Percentiles rank a stretch among this genome's conserved stretches.
Evolutionary conservation across 35 echinoderm and acorn worm species (phyloP).

Genomic region (Heliocidaris tuberculata): DNA sequence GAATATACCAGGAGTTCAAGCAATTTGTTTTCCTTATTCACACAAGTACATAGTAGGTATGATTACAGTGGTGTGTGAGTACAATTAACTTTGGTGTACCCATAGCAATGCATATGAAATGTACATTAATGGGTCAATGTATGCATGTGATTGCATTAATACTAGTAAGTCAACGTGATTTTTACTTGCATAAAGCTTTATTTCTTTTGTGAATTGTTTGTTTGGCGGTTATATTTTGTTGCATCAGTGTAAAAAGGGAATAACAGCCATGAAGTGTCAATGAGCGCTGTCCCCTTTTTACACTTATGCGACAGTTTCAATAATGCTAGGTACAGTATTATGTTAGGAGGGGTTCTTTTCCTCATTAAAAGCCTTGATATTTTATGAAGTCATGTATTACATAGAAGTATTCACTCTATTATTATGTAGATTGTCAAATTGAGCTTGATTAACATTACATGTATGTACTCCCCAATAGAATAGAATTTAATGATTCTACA

Average conservation of each 20-base stretch:
- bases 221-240: background rate
- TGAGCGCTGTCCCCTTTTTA: too few relatives aligned
- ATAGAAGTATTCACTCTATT: background rate
- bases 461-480: too few relatives aligned
- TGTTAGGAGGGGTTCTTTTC: background rate
- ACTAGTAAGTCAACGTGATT: background rate
- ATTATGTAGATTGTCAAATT: too few relatives aligned
- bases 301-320: background rate
- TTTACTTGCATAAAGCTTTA: background rate
- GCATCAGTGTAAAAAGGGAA: too few relatives aligned
- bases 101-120: background rate
- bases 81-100: background rate
- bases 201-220: background rate
- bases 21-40: background rate
- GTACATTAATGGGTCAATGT: background rate
- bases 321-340: background rate
- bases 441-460: too few relatives aligned
- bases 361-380: background rate
- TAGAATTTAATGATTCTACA: background rate
- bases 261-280: too few relatives aligned
- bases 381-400: background rate
- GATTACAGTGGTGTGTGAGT: background rate
- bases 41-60: background rate
- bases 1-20: background rate
- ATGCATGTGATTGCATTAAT: background rate